Evolutionary conservation across 2,888 invertebrate species (phyloP).

Genomic region (Eulithis prunata): DNA sequence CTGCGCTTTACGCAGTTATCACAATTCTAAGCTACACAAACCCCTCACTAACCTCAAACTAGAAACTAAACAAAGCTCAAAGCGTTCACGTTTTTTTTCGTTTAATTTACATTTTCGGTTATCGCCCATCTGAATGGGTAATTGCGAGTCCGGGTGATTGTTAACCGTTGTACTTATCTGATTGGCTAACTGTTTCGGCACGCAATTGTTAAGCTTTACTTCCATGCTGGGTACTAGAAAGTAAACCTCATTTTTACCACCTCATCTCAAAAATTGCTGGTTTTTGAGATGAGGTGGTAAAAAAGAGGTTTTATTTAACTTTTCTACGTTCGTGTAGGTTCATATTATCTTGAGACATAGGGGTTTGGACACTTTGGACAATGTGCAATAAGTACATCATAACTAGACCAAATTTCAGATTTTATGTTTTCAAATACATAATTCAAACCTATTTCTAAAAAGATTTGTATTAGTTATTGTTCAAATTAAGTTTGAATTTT

Average conservation of each 20-base stretch:
- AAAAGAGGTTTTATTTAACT: too few species aligned
- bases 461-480: too few species aligned
- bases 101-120: slow-evolving; percentile 73
- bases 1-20: not conserved
- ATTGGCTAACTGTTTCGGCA: slow-evolving; percentile 65
- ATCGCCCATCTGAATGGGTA: slow-evolving; percentile 74
- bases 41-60: slow-evolving; percentile 30
- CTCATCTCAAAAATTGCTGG: too few species aligned
- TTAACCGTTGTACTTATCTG: slow-evolving; percentile 70
- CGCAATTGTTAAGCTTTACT: slow-evolving; percentile 47
- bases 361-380: too few species aligned
- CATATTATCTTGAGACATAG: not conserved
- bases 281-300: too few species aligned
- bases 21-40: slow-evolving; percentile 19
- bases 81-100: slow-evolving; percentile 37
- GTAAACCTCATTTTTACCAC: too few species aligned
- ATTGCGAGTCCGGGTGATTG: slow-evolving; percentile 67
- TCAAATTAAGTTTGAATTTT: too few species aligned
- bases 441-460: too few species aligned
- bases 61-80: slow-evolving; percentile 37
- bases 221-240: not conserved
- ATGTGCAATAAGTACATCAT: too few species aligned
- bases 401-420: too few species aligned
- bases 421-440: too few species aligned
- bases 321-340: too few species aligned